Base-by-base conservation (phyloP, 2,797 vertebrate species). In the Zenarchopterus dispar region DNA sequence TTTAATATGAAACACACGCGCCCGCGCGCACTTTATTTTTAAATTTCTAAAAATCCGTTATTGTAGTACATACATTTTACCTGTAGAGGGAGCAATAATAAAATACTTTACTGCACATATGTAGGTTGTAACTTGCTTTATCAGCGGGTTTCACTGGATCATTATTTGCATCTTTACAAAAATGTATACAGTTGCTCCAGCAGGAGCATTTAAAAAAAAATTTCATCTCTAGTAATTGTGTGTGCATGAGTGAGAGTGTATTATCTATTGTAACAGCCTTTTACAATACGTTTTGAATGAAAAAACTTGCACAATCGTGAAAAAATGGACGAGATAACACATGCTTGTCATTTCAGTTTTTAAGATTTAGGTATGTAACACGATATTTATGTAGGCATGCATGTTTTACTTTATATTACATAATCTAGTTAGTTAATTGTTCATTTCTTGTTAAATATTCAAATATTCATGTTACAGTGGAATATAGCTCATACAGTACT, bases 21-120 rank as follows among this genome's bases (percentile, higher is more conserved):
- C 5, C 4, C 7, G 28, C 28, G 5, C 28, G 8, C 28, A 6
- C 28, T 28, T 28, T 36, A 1, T 36, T 36, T 60, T 43, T n/a
- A 10, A 9, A 5, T 22, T 50, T 23, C 8, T 10, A 17, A 24
- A 48, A 13, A 8, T 13, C 8, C 0, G 3, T 53, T 1, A n/a
- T 42, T 87, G 80, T 52, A 85, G 44, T 82, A 28, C 16, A n/a
- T 55, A 5, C 0, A 10, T 24, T 36, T 62, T 10, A 49, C 85
- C 92, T 48, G 42, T 74, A 88, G 92, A 88, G 76, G 77, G 70
- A 53, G 62, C 57, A 60, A 62, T 69, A 51, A 53, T 62, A 61
- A 70, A 67, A 31, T 3, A 63, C 18, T 69, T n/a, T 62, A 60
- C 18, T 8, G n/a, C 17, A 10, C 49, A 51, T 24, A 10, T 3